A percentile compares a stretch with the other conserved stretches of the same genome.
These are phyloP conservation scores for Strix aluco DNA, from an alignment of 2,113 vertebrate species.

Conservation along the genomic window DNA sequence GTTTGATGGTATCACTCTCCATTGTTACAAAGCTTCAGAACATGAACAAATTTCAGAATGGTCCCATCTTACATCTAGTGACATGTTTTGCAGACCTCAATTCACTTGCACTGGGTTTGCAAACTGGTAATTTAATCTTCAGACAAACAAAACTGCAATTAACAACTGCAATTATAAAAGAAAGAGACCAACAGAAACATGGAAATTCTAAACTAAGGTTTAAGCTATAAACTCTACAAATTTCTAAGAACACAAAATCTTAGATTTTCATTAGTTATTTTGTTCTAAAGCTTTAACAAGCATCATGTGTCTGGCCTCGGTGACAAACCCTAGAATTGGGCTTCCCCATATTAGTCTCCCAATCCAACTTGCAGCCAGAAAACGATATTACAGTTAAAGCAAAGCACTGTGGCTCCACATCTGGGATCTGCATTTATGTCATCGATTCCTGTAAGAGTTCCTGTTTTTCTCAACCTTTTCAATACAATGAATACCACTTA, in stretches of 20 bases:
- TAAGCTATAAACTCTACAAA: not conserved
- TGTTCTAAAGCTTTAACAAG: not conserved
- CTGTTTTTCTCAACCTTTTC: not conserved
- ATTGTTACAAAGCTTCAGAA: not conserved
- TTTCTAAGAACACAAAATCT: not conserved
- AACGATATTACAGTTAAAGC: not conserved
- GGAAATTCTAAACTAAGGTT: not conserved
- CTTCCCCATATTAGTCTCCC: not conserved
- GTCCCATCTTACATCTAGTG: not conserved
- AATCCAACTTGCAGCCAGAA: not conserved
- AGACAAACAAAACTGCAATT: not conserved
- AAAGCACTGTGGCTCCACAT: not conserved
- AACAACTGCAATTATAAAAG: not conserved
- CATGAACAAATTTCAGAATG: not conserved
- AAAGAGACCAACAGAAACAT: not conserved
- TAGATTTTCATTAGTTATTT: not conserved
- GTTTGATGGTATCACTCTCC: not conserved
- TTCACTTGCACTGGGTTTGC: not conserved
- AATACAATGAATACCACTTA: not conserved
- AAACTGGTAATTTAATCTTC: not conserved
- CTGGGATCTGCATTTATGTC: not conserved
- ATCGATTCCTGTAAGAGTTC: not conserved
- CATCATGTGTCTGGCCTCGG: fast-evolving
- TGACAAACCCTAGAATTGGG: not conserved
- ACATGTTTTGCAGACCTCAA: not conserved